A percentile compares a stretch with the other conserved stretches of the same genome.
phyloP scores from a whole-genome alignment of 2,797 vertebrate genomes.

The Pseudocheirus occidentalis region DNA sequence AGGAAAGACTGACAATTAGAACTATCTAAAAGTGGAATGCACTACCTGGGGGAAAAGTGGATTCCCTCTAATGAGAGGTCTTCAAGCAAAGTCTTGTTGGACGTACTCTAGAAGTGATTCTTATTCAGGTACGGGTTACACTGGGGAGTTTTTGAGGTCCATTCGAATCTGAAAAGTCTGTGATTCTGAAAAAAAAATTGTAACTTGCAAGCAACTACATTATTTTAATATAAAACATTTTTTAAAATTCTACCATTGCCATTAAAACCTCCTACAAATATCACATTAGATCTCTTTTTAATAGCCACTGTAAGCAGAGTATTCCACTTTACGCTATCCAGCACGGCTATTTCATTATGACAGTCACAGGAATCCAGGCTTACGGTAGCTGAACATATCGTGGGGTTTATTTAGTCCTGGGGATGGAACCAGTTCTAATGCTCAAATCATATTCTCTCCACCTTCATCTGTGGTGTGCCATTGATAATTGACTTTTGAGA shows the following conservation, averaged over 20 bases:
- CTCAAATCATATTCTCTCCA: slow-evolving; percentile 72
- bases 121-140: not conserved
- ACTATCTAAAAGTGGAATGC: not conserved
- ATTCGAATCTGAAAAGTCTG: not conserved
- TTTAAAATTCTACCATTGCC: slow-evolving; percentile 63
- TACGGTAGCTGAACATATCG: slow-evolving; percentile 61
- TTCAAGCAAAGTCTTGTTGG: not conserved
- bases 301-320: slow-evolving; percentile 55
- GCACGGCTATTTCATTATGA: slow-evolving; percentile 74
- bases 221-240: slow-evolving; percentile 59
- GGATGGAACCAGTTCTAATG: slow-evolving; percentile 73
- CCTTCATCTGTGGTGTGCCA: slow-evolving; percentile 70
- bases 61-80: not conserved
- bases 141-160: not conserved
- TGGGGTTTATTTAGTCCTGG: slow-evolving; percentile 61
- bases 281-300: slow-evolving; percentile 73
- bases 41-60: not conserved
- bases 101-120: not conserved
- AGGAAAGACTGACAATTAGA: not conserved
- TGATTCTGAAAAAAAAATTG: slow-evolving; percentile 19
- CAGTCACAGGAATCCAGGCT: slow-evolving; percentile 63
- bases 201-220: slow-evolving; percentile 44
- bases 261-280: slow-evolving; percentile 70
- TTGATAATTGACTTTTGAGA: slow-evolving; percentile 73
- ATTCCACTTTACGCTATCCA: slow-evolving; percentile 51